These are phyloP conservation scores for Luperina nickerlii DNA, from an alignment of 2,888 invertebrate species.

Conservation along the genomic window DNA sequence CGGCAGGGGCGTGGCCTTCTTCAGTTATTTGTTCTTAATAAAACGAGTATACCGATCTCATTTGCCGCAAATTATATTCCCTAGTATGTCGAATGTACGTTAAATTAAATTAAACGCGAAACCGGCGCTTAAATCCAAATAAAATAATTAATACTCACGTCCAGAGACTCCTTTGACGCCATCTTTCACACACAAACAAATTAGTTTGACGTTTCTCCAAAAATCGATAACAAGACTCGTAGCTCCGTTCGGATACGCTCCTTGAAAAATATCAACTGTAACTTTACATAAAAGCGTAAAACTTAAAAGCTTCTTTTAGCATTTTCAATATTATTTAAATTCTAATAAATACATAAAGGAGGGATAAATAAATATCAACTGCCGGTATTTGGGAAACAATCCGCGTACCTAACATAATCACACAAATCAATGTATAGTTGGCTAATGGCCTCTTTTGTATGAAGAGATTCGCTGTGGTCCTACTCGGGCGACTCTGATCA, in stretches of 20 bases:
- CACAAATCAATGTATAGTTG: neutral
- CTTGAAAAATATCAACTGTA: neutral
- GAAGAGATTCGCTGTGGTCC: neutral
- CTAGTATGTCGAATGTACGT: constrained; percentile 39
- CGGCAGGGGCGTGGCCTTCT: constrained; percentile 80
- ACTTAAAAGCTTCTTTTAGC: neutral
- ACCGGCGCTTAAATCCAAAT: constrained; percentile 42
- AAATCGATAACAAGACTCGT: constrained; percentile 81
- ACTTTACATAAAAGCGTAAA: neutral
- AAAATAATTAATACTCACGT: constrained; percentile 84
- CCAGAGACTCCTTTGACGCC: constrained; percentile 90
- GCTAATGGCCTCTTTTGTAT: neutral
- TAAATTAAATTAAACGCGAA: constrained; percentile 21
- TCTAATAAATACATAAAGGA: neutral
- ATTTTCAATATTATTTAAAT: neutral
- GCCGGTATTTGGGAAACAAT: neutral
- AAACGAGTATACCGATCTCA: constrained; percentile 5
- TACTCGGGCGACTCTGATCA: neutral
- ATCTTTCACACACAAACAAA: constrained; percentile 88
- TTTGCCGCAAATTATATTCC: constrained; percentile 30
- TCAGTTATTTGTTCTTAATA: constrained; percentile 48
- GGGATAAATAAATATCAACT: too few relatives aligned
- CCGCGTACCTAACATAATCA: neutral
- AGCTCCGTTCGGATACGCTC: constrained; percentile 71
- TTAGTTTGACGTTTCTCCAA: constrained; percentile 77